phyloP scores from a whole-genome alignment of 2,888 invertebrate genomes.

The Drosophila recens region DNA sequence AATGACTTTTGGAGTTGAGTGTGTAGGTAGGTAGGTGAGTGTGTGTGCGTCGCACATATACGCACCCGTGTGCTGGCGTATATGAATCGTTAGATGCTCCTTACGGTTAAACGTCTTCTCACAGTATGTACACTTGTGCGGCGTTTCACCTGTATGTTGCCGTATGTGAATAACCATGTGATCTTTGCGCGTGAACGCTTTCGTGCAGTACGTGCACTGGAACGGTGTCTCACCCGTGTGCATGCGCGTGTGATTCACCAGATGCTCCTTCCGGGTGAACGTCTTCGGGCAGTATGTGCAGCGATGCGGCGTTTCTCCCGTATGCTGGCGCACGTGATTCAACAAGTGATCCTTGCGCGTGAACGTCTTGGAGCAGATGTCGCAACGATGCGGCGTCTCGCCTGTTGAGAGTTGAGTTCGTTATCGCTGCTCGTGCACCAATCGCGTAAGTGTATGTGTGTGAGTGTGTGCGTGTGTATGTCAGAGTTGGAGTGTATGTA shows the following conservation, averaged over 20 bases:
- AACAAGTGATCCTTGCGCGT: slow-evolving; percentile 94
- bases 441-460: slow-evolving; percentile 14
- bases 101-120: slow-evolving; percentile 92
- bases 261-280: slow-evolving; percentile 94
- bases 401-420: slow-evolving; percentile 83
- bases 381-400: slow-evolving; percentile 94
- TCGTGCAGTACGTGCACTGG: slow-evolving; percentile 93
- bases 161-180: slow-evolving; percentile 91
- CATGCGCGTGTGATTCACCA: slow-evolving; percentile 93
- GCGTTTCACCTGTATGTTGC: slow-evolving; percentile 93
- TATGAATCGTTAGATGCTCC: slow-evolving; percentile 94
- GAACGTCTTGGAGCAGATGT: slow-evolving; percentile 94
- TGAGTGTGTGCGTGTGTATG: slow-evolving; percentile 6
- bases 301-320: slow-evolving; percentile 93
- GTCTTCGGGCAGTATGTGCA: slow-evolving; percentile 94
- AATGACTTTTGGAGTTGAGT: not conserved
- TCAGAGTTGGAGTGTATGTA: slow-evolving; percentile 1
- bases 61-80: slow-evolving; percentile 90
- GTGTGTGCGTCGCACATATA: too few relatives aligned
- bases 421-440: slow-evolving; percentile 69
- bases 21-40: too few relatives aligned
- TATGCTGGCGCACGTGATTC: slow-evolving; percentile 93
- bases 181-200: slow-evolving; percentile 94
- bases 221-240: slow-evolving; percentile 95
- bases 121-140: slow-evolving; percentile 94